These are phyloP conservation scores for Matsumyia berberina DNA, from an alignment of 2,888 invertebrate genomes.

Conservation along the genomic window DNA sequence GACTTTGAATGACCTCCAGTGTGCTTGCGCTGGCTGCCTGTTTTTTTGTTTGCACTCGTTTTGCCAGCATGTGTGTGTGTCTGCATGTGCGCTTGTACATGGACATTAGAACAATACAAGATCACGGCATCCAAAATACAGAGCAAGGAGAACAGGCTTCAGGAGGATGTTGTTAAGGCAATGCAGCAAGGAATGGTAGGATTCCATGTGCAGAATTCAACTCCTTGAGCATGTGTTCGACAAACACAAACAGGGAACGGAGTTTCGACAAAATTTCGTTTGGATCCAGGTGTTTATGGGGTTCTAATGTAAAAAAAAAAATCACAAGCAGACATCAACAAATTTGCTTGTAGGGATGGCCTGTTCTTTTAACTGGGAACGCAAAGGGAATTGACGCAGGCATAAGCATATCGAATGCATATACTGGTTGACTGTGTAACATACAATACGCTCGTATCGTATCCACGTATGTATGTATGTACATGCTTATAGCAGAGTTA, in stretches of 20 bases:
- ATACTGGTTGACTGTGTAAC: conserved; percentile 1
- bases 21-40: conserved; percentile 40
- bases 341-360: conserved; percentile 56
- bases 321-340: conserved; percentile 15
- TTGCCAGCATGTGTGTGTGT: conserved; percentile 46
- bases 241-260: not conserved
- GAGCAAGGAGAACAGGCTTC: conserved; percentile 35
- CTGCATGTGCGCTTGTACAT: conserved; percentile 3
- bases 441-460: not conserved
- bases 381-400: conserved; percentile 10
- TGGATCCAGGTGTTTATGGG: conserved; percentile 30
- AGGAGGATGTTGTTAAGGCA: conserved; percentile 31
- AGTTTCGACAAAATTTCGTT: conserved; percentile 7
- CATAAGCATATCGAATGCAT: conserved; percentile 43
- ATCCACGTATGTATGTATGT: not conserved
- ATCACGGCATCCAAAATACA: conserved; percentile 25
- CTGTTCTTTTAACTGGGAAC: not conserved
- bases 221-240: not conserved
- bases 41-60: conserved; percentile 56
- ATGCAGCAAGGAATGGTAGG: conserved; percentile 11
- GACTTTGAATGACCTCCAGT: conserved; percentile 76
- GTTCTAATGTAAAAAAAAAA: conserved; percentile 7
- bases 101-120: conserved; percentile 56
- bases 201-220: conserved; percentile 6
- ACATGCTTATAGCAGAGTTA: conserved; percentile 25